A percentile compares a stretch with the other conserved stretches of the same genome.
These are phyloP conservation scores for Napeogenes sylphis DNA, from an alignment of 2,888 invertebrate genomes.

Conservation along the genomic window DNA sequence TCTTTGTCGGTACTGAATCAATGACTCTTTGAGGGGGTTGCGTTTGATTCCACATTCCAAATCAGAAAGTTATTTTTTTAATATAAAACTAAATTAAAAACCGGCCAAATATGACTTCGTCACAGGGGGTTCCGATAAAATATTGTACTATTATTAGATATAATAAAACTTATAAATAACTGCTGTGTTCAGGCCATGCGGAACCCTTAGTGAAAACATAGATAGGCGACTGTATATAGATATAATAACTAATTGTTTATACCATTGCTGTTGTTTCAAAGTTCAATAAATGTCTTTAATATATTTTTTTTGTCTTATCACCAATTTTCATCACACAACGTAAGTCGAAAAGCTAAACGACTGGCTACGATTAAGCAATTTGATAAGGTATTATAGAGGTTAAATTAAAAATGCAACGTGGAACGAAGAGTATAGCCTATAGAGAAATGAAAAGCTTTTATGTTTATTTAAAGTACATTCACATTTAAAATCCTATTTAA, in stretches of 20 bases:
- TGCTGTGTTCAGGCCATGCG: slow-evolving; percentile 9
- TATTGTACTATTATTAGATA: neutral
- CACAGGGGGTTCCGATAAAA: slow-evolving; percentile 11
- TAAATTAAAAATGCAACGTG: no score
- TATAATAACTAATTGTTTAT: slow-evolving; percentile 42
- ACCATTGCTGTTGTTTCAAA: slow-evolving; percentile 59
- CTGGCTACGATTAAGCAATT: no score
- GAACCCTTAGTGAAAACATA: slow-evolving; percentile 19
- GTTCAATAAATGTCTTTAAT: slow-evolving; percentile 65
- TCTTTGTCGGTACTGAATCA: no score
- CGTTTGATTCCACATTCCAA: slow-evolving; percentile 36
- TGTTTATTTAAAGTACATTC: no score
- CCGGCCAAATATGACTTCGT: slow-evolving; percentile 17
- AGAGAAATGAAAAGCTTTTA: no score
- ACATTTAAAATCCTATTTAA: no score
- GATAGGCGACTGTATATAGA: slow-evolving; percentile 17
- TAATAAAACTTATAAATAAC: slow-evolving; percentile 4
- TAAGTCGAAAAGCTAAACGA: neutral
- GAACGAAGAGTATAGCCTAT: no score
- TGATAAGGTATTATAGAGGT: no score
- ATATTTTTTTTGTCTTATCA: slow-evolving; percentile 28
- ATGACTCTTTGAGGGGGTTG: neutral
- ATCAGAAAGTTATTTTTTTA: slow-evolving; percentile 17
- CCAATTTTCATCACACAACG: neutral
- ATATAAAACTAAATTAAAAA: slow-evolving; percentile 16